Evolutionary conservation across 1,140 invertebrate species (phyloP).

Genomic region (Brachionus paranguensis): DNA sequence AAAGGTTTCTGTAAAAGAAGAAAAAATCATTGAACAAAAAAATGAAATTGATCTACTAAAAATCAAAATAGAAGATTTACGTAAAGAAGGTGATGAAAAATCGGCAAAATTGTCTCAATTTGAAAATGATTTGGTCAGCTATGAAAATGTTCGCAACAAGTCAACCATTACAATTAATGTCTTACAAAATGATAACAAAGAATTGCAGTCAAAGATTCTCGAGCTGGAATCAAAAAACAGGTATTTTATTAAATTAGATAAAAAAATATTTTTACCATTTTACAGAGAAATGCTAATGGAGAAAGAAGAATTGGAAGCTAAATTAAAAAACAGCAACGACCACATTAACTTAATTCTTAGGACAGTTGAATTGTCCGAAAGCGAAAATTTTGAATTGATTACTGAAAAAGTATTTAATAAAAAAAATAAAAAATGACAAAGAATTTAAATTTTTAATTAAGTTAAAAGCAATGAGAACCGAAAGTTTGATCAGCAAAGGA

Average conservation of each 20-base stretch:
- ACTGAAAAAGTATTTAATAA: neutral
- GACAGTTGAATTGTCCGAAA: constrained; percentile 44
- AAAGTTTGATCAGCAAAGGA: constrained; percentile 40
- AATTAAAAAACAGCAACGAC: constrained; percentile 42
- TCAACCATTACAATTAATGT: constrained; percentile 48
- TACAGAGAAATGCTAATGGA: neutral
- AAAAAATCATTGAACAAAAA: constrained; percentile 48
- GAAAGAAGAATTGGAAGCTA: constrained; percentile 42
- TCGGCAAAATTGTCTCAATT: constrained; percentile 46
- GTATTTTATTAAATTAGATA: constrained; percentile 40
- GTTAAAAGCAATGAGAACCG: neutral
- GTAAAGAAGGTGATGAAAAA: constrained; percentile 45
- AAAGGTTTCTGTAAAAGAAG: constrained; percentile 47
- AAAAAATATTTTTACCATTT: neutral
- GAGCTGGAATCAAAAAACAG: constrained; percentile 50
- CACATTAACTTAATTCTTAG: constrained; percentile 44
- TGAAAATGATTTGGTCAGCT: constrained; percentile 46
- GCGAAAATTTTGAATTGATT: neutral
- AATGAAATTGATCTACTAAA: constrained; percentile 45
- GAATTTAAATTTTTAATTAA: constrained; percentile 42
- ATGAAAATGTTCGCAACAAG: constrained; percentile 47
- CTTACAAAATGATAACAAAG: constrained; percentile 49
- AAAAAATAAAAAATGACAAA: neutral
- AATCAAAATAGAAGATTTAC: constrained; percentile 46
- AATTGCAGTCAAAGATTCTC: constrained; percentile 48